These are phyloP conservation scores for Sander lucioperca DNA, from an alignment of 2,113 vertebrate species.

Conservation along the genomic window DNA sequence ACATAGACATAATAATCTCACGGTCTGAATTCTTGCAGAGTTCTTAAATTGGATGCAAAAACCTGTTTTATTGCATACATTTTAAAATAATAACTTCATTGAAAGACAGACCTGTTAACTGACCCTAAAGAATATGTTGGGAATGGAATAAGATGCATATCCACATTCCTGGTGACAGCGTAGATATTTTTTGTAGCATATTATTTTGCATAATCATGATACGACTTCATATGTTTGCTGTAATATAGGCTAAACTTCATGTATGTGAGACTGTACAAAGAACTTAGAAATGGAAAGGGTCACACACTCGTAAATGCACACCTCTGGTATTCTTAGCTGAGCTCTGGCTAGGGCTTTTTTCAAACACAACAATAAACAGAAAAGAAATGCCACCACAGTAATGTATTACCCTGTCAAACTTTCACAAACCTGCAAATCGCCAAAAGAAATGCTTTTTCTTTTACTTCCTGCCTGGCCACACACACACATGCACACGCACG, in stretches of 20 bases:
- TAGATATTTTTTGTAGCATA: neutral
- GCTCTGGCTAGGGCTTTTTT: neutral
- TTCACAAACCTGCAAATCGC: conserved; percentile 26
- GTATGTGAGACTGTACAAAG: neutral
- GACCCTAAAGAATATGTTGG: neutral
- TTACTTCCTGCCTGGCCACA: neutral
- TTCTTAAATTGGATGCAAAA: neutral
- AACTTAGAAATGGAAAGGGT: neutral
- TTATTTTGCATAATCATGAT: neutral
- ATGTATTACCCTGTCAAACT: conserved; percentile 30
- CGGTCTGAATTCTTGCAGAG: neutral
- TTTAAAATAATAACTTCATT: neutral
- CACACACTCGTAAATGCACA: neutral
- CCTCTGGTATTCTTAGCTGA: neutral
- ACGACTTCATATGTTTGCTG: neutral
- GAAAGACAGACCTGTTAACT: neutral
- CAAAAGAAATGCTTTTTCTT: neutral
- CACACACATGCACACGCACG: neutral
- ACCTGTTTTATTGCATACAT: neutral
- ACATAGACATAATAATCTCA: neutral
- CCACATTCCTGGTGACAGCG: too few relatives aligned
- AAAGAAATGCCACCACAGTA: conserved; percentile 4
- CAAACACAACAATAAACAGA: conserved; percentile 10
- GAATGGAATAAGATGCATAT: neutral
- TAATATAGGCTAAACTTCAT: neutral